Evolutionary conservation across 2,888 invertebrate species (phyloP).

Genomic region (Drosophila cracens): DNA sequence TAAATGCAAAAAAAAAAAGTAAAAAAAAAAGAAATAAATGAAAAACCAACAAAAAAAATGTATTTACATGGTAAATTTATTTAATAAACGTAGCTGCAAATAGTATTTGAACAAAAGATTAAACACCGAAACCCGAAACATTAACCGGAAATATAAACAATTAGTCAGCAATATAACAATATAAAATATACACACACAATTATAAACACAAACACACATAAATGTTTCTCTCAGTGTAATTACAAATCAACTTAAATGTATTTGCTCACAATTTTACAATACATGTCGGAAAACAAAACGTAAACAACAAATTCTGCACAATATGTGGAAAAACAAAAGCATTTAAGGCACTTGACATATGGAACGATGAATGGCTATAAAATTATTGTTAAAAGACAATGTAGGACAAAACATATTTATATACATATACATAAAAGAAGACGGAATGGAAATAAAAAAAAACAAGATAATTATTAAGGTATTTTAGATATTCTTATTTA

Average conservation of each 20-base stretch:
- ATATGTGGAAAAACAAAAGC: conserved; percentile 62
- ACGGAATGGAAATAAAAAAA: conserved; percentile 37
- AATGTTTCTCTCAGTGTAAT: conserved; percentile 81
- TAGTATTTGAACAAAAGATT: conserved; percentile 43
- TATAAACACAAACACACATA: conserved; percentile 51
- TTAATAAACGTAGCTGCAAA: conserved; percentile 62
- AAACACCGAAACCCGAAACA: conserved; percentile 49
- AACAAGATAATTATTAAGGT: conserved; percentile 83
- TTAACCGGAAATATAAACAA: conserved; percentile 57
- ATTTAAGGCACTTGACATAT: conserved; percentile 75
- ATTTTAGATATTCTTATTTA: conserved; percentile 91
- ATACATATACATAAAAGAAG: conserved; percentile 57
- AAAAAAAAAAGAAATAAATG: conserved; percentile 4
- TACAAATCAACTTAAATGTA: conserved; percentile 72
- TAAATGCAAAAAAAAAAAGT: conserved; percentile 6
- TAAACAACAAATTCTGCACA: conserved; percentile 56
- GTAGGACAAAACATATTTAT: conserved; percentile 55
- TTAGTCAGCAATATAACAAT: conserved; percentile 51
- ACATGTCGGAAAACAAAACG: conserved; percentile 45
- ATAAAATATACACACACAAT: conserved; percentile 18
- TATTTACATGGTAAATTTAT: conserved; percentile 57
- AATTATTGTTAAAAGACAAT: conserved; percentile 57
- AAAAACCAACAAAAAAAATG: conserved; percentile 21
- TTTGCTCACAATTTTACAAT: conserved; percentile 79
- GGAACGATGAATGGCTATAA: conserved; percentile 40